A percentile compares a stretch with the other conserved stretches of the same genome.
Conservation (phyloP, 2,797 vertebrate species). For the Somateria mollissima region DNA sequence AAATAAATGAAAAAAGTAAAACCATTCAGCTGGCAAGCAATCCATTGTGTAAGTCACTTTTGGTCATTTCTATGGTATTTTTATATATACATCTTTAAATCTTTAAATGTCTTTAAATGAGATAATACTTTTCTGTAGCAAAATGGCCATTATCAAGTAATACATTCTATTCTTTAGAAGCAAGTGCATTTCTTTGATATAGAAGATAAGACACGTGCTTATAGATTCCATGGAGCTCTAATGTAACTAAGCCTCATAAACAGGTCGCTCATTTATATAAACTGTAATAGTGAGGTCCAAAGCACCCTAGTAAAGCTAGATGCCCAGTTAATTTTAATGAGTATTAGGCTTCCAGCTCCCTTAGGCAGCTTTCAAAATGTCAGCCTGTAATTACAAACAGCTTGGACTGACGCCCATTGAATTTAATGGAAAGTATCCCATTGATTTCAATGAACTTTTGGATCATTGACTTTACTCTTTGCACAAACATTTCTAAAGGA, state of each 20-base stretch:
- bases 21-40: not conserved
- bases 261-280: slow-evolving; percentile 35
- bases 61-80: not conserved
- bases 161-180: not conserved
- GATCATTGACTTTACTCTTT: slow-evolving; percentile 28
- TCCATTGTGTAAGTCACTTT: not conserved
- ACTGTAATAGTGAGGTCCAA: not conserved
- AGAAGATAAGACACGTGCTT: not conserved
- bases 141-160: not conserved
- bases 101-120: not conserved
- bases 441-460: slow-evolving; percentile 51
- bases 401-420: slow-evolving; percentile 37
- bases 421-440: slow-evolving; percentile 44
- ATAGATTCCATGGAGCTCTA: not conserved
- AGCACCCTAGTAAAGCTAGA: slow-evolving; percentile 19
- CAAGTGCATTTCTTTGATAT: not conserved
- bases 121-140: not conserved
- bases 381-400: slow-evolving; percentile 47
- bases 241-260: not conserved
- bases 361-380: slow-evolving; percentile 61
- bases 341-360: slow-evolving; percentile 48
- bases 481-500: slow-evolving; percentile 29
- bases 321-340: slow-evolving; percentile 56
- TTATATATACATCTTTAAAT: not conserved
- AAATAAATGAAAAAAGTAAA: not conserved